Base-by-base conservation (phyloP, 2,888 invertebrate genomes). In the Catotricha subobsoleta region DNA sequence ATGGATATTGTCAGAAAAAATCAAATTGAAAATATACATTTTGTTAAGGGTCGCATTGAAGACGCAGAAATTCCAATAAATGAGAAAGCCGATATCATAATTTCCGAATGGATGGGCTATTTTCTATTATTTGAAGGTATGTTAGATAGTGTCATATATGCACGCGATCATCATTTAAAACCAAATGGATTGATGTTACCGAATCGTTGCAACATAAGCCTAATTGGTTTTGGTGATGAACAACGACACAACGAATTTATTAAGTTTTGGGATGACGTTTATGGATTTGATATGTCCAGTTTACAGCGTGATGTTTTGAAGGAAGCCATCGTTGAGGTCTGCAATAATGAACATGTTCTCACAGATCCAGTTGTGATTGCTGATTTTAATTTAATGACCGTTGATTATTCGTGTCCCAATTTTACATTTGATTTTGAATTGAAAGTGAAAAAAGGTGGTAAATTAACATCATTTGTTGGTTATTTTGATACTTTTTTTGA, bases 41-140 rank as follows among this genome's bases (percentile, higher is more conserved):
- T 90, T 41, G 67, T 88, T 1, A 88, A 86, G 64, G 91, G 91
- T 1, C 71, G 81, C 50, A 62, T 95, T 19, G 95, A 95, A 60
- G 80, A 88, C 49, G 79, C 82, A 4, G 66, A 70, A 40, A 59
- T 90, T 37, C 81, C 82, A 1, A 49, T 55, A 8, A 74, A 79
- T 42, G 94, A 97, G 59, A 77, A 81, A 60, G 81, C 83, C 28
- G 94, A 97, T 59, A 74, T 92, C 5, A 87, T 97, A 48, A 77
- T 97, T 3, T 94, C 94, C 0, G 95, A 97, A 60, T 97, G 94
- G 92, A 97, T 97, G 95, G 95, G 95, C 1, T 97, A 97, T 59
- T 94, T 95, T 58, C 67, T 97, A 30, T 64, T 95, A 2, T 95
- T 88, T 60, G 95, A 97, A 66, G 92, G 90, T 34, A 97, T 97